Conservation (phyloP, 2,888 invertebrate genomes). For the Glaucopsyche alexis region DNA sequence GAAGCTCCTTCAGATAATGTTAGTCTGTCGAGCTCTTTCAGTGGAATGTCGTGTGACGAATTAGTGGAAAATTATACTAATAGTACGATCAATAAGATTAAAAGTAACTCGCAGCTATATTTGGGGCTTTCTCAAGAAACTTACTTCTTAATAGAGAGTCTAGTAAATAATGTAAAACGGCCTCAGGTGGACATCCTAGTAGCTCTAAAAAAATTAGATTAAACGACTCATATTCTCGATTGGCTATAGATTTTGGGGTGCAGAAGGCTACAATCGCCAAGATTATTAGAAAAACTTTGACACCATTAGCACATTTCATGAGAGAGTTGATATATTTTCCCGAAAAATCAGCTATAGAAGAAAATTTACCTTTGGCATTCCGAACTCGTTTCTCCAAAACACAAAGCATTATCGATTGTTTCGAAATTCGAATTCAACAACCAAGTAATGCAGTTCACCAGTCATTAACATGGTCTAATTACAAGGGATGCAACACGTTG, state of each 20-base stretch:
- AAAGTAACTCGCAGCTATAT: slow-evolving; percentile 1
- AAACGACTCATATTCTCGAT: neutral
- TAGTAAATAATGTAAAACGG: neutral
- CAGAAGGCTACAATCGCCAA: neutral
- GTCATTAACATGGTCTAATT: slow-evolving; percentile 46
- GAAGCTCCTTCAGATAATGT: slow-evolving; percentile 1
- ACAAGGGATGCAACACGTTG: slow-evolving; percentile 46
- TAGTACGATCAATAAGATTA: slow-evolving; percentile 1
- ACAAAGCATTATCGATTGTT: slow-evolving; percentile 44
- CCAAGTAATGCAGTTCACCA: slow-evolving; percentile 45
- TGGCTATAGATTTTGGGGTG: neutral
- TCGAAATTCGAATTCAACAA: slow-evolving; percentile 47
- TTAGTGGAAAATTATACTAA: neutral
- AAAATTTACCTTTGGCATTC: slow-evolving; percentile 1
- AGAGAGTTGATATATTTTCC: neutral
- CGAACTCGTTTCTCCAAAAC: neutral
- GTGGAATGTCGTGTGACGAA: neutral
- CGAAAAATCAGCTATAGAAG: slow-evolving; percentile 1
- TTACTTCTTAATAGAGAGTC: neutral
- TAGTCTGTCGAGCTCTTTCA: neutral
- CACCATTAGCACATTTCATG: neutral
- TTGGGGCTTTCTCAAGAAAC: neutral
- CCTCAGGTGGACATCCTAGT: neutral
- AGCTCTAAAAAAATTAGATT: neutral
- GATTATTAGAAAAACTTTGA: neutral